phyloP scores from a whole-genome alignment of 2,113 vertebrate genomes.

The Coptodon bakossiorum region DNA sequence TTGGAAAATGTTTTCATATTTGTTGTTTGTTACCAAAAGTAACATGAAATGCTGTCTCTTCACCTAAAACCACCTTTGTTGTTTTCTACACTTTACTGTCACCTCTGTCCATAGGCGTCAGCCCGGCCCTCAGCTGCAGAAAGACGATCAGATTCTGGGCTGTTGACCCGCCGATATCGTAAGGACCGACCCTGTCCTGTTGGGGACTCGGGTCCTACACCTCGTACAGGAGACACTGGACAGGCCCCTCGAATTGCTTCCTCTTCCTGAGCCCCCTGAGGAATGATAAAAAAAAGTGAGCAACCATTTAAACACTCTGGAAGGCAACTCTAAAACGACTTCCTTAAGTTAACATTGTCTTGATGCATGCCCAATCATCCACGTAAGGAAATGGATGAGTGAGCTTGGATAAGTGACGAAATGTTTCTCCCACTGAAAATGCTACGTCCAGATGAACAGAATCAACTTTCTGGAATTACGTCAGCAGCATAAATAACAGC shows the following conservation, averaged over 20 bases:
- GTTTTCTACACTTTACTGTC: background rate
- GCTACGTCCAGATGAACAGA: accelerated
- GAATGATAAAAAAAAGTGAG: background rate
- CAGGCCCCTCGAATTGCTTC: slow-evolving; percentile 79
- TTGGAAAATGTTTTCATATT: background rate
- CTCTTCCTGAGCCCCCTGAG: slow-evolving; percentile 85
- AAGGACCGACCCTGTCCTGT: slow-evolving; percentile 83
- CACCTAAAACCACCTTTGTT: background rate
- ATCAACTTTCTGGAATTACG: background rate
- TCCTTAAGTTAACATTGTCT: background rate
- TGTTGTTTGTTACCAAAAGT: background rate
- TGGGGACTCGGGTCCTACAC: slow-evolving; percentile 83
- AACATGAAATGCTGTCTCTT: background rate
- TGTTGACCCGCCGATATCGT: slow-evolving; percentile 86
- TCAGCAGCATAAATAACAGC: background rate
- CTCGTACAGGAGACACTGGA: slow-evolving; percentile 81
- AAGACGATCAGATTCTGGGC: slow-evolving; percentile 86
- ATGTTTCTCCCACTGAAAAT: background rate
- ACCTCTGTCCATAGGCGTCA: slow-evolving; percentile 87
- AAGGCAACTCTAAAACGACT: background rate
- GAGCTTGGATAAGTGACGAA: background rate
- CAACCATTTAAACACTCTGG: background rate
- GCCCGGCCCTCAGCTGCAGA: slow-evolving; percentile 84
- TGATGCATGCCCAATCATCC: background rate
- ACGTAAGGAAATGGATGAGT: background rate